Evolutionary conservation across 37 sponge, comb jelly and placozoan species (phyloP).

Genomic region (Aphrocallistes beatrix): DNA sequence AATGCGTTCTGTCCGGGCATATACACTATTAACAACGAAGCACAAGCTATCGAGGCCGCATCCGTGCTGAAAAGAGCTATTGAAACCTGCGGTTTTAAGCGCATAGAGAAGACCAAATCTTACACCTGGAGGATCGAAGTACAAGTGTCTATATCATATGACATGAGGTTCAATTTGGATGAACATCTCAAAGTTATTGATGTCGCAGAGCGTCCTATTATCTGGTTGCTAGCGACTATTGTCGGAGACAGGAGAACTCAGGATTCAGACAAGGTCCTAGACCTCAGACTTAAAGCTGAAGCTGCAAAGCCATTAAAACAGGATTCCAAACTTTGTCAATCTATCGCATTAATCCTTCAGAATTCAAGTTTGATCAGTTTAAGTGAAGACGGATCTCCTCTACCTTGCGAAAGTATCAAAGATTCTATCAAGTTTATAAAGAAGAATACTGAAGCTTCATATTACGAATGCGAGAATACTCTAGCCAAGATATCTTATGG

Average conservation of each 20-base stretch:
- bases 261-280: background rate
- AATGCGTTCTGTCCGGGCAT: too few species aligned
- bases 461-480: background rate
- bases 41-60: too few species aligned
- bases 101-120: background rate
- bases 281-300: background rate
- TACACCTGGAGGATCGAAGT: background rate
- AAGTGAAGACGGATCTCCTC: too few species aligned
- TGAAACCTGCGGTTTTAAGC: background rate
- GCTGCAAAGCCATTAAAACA: background rate
- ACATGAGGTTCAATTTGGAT: background rate
- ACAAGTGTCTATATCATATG: background rate
- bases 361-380: too few species aligned
- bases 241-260: background rate
- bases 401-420: too few species aligned
- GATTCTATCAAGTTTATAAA: too few species aligned
- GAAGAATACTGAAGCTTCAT: too few species aligned
- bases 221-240: background rate
- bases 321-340: too few species aligned
- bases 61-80: too few species aligned
- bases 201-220: background rate
- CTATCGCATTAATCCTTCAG: too few species aligned
- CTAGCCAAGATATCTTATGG: background rate
- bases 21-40: too few species aligned
- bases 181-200: background rate